A percentile compares a stretch with the other conserved stretches of the same genome.
phyloP scores from a whole-genome alignment of 2,797 vertebrate species.

The Phataginus tetradactyla region DNA sequence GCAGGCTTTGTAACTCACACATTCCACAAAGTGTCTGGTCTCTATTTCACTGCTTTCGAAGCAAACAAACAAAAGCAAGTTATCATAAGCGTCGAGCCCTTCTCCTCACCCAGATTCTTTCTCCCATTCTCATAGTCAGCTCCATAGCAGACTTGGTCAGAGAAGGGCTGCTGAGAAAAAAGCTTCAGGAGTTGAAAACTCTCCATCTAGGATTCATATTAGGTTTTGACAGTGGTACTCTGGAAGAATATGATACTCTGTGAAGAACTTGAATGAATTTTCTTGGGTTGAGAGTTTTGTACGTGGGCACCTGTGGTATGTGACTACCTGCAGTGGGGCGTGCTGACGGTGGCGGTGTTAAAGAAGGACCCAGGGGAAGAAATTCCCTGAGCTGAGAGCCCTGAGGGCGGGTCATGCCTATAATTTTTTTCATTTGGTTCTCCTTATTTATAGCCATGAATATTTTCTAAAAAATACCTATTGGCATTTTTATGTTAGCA shows the following conservation, averaged over 20 bases:
- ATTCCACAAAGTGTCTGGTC: neutral
- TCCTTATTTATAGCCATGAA: neutral
- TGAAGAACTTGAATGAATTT: neutral
- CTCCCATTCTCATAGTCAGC: neutral
- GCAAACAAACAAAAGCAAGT: neutral
- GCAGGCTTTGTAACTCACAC: neutral
- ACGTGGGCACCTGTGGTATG: neutral
- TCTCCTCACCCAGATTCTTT: neutral
- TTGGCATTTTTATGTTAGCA: conserved; percentile 3
- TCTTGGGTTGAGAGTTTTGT: neutral
- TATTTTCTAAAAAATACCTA: neutral
- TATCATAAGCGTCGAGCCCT: neutral
- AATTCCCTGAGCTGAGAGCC: neutral
- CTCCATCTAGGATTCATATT: neutral
- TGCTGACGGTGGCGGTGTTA: fast-evolving
- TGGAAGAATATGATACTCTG: neutral
- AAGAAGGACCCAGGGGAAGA: neutral
- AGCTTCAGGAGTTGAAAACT: neutral
- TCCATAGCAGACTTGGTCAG: neutral
- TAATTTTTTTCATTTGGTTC: neutral
- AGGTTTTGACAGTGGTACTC: neutral
- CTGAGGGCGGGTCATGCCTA: fast-evolving
- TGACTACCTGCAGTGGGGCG: neutral
- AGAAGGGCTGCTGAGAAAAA: neutral
- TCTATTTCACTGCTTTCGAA: neutral